Conservation (phyloP, 2,113 vertebrate genomes). For the Epinephelus fuscoguttatus region DNA sequence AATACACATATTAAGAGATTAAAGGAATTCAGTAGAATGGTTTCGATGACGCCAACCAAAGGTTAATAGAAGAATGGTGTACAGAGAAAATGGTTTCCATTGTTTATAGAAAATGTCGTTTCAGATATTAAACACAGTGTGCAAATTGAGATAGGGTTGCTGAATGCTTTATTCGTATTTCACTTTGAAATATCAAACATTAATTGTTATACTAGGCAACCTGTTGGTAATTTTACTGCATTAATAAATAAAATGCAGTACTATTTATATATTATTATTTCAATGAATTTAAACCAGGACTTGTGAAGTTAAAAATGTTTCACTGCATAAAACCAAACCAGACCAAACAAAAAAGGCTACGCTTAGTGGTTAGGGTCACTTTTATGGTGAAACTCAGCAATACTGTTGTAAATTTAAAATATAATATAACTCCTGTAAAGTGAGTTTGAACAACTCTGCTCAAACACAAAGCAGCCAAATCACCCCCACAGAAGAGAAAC, state of each 20-base stretch:
- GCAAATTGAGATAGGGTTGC: not conserved
- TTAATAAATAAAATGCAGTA: too few relatives aligned
- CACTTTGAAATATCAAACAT: not conserved
- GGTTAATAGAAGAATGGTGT: not conserved
- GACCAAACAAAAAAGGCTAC: not conserved
- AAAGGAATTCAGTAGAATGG: not conserved
- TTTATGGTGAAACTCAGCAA: not conserved
- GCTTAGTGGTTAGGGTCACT: too few relatives aligned
- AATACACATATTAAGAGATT: not conserved
- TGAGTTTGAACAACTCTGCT: not conserved
- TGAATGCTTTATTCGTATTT: not conserved
- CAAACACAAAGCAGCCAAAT: not conserved
- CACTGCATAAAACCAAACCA: not conserved
- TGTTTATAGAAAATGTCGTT: not conserved
- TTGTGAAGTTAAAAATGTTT: too few relatives aligned
- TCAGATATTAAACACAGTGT: not conserved
- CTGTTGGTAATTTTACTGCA: not conserved
- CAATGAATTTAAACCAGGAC: not conserved
- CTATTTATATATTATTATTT: not conserved
- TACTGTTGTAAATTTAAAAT: not conserved
- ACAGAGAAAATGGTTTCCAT: not conserved
- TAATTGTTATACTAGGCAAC: not conserved
- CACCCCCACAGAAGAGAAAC: not conserved
- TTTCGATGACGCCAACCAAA: constrained; percentile 3
- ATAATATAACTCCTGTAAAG: not conserved